Evolutionary conservation across 2,797 vertebrate species (phyloP).

Genomic region (Cynodonichthys magdalenae): DNA sequence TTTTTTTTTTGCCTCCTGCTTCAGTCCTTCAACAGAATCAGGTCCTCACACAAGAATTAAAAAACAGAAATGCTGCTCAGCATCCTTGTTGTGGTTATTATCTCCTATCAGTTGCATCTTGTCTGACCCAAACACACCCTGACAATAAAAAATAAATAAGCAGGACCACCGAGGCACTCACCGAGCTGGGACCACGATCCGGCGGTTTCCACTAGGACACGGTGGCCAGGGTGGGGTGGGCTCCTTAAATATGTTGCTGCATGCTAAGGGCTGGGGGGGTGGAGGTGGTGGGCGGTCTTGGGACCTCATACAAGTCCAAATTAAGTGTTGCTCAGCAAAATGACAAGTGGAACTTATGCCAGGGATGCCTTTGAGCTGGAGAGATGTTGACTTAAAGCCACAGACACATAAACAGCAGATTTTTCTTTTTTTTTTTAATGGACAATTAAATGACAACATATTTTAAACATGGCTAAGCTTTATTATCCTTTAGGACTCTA

Average conservation of each 20-base stretch:
- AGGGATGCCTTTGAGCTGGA: constrained; percentile 63
- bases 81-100: background rate
- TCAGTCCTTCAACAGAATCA: constrained; percentile 6
- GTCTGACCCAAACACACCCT: constrained; percentile 14
- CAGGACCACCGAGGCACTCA: constrained; percentile 68
- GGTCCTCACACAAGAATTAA: constrained; percentile 12
- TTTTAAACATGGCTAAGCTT: background rate
- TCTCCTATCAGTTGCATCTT: constrained; percentile 7
- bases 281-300: constrained; percentile 63
- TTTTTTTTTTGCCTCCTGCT: background rate
- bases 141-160: constrained; percentile 7
- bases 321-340: constrained; percentile 80
- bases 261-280: constrained; percentile 31
- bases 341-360: constrained; percentile 67
- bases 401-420: background rate
- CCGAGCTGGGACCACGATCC: constrained; percentile 79
- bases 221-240: constrained; percentile 52
- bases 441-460: background rate
- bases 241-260: constrained; percentile 80
- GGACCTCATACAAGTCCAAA: constrained; percentile 82
- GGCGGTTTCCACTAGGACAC: constrained; percentile 83
- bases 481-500: background rate
- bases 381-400: constrained; percentile 46
- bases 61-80: background rate
- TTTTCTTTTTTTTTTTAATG: too few species aligned